Conservation (phyloP, 2,113 vertebrate species). For the Plestiodon gilberti region DNA sequence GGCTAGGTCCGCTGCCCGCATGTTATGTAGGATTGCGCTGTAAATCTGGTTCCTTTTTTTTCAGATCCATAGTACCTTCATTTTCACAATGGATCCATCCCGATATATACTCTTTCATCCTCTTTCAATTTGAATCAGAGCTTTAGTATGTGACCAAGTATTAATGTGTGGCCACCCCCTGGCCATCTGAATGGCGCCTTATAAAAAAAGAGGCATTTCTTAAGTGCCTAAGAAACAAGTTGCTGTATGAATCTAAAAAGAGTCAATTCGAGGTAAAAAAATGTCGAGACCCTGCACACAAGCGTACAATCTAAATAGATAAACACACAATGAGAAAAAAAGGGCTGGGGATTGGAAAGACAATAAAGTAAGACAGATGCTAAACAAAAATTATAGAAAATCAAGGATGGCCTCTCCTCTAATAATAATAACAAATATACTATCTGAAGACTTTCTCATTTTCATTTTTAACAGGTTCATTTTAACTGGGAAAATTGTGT, state of each 20-base stretch:
- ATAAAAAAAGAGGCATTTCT: neutral
- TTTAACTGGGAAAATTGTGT: neutral
- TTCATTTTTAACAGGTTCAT: neutral
- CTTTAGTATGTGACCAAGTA: neutral
- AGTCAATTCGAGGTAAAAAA: too few relatives aligned
- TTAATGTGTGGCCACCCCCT: neutral
- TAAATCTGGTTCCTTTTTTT: neutral
- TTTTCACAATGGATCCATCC: neutral
- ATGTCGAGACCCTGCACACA: too few relatives aligned
- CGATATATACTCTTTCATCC: neutral
- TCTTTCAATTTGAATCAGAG: neutral
- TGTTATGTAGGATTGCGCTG: too few relatives aligned
- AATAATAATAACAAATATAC: neutral
- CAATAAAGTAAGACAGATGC: too few relatives aligned
- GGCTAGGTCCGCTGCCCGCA: too few relatives aligned
- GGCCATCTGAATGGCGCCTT: neutral
- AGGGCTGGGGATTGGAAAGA: too few relatives aligned
- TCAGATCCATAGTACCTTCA: neutral
- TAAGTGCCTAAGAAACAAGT: too few relatives aligned
- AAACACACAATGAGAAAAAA: too few relatives aligned
- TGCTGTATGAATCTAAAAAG: too few relatives aligned
- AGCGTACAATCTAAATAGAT: too few relatives aligned
- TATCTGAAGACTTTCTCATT: neutral
- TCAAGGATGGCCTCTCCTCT: too few relatives aligned
- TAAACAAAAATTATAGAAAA: too few relatives aligned